Evolutionary conservation across 2,888 invertebrate genomes (phyloP), one percentile per base, ranked within the genome.

Genomic region (Calameuta filiformis): DNA sequence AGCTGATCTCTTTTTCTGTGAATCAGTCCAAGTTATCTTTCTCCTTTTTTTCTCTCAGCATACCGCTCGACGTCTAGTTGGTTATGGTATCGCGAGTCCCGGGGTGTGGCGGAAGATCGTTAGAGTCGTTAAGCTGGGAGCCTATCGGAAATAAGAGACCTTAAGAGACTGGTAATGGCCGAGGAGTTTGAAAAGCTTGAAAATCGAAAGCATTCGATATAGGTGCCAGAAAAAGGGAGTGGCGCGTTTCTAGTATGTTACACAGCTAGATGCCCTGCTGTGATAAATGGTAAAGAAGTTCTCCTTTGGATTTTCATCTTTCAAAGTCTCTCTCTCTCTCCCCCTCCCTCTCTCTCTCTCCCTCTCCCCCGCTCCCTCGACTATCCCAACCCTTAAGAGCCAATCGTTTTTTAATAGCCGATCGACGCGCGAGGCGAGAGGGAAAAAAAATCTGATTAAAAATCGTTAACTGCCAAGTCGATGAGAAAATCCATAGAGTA

Each of bases 221-320:
- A 86, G 83, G 83, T 87, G 85, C 87, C 86, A 84, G 88, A 87
- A 86, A 85, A 84, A 84, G 83, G 87, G 86, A 85, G 87, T 83
- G 87, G 86, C 71, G 71, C 31, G 71, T 80, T 81, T 73, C 76
- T 80, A 76, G 79, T 82, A 81, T 81, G 81, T 80, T 69, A 75
- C 79, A 79, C 78, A 81, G 79, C 74, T 79, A 81, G 82, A 84
- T 85, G 84, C 82, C 82, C 80, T 76, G 76, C 79, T 77, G 81
- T 86, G 84, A 88, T 87, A 85, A 88, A 88, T 87, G 83, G 79
- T 79, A 56, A 56, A 56, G 56, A 56, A 56, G 56, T 56, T 56
- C 56, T 56, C 40, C 40, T 40, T 40, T 40, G 40, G 40, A 40
- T 40, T 40, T 40, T 40, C 40, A 40, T 56, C 56, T 9, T 56